Percentiles rank a stretch among this genome's conserved stretches.
Evolutionary conservation across 2,888 invertebrate genomes (phyloP).

Genomic region (Drosophila melanosoma): DNA sequence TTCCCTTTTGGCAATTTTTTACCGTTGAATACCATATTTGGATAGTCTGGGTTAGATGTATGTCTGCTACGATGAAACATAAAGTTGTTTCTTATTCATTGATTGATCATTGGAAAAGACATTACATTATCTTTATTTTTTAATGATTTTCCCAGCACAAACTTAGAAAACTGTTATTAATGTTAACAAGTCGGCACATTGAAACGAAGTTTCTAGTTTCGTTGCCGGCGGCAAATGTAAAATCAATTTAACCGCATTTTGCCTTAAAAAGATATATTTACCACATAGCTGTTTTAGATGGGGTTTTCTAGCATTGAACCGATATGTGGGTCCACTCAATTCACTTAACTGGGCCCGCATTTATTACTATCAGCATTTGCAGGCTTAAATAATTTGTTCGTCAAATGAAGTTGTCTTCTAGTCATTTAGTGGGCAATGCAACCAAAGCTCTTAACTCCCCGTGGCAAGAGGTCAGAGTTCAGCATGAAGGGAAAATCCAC

Average conservation of each 20-base stretch:
- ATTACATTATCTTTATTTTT: not conserved
- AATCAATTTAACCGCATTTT: not conserved
- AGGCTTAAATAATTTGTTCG: constrained; percentile 50
- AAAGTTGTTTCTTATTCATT: not conserved
- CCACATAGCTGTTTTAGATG: not conserved
- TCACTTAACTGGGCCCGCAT: constrained; percentile 15
- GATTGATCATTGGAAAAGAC: not conserved
- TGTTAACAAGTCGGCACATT: not conserved
- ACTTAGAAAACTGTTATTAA: not conserved
- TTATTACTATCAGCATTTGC: constrained; percentile 40
- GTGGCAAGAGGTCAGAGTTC: constrained; percentile 30
- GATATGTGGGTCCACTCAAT: not conserved
- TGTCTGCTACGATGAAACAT: not conserved
- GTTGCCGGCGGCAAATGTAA: not conserved
- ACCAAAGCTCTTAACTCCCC: constrained; percentile 26
- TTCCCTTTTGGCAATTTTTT: not conserved
- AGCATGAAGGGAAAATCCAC: constrained; percentile 8
- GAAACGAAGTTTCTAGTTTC: not conserved
- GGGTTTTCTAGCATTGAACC: not conserved
- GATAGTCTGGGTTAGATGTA: not conserved
- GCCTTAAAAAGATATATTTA: not conserved
- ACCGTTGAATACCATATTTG: not conserved
- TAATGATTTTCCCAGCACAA: not conserved
- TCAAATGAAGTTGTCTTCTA: constrained; percentile 35
- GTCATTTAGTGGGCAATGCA: constrained; percentile 43